Evolutionary conservation across 92 coral and sea anemone species (phyloP), one percentile per base, ranked within the genome.

Genomic region (Phymanthus crucifer): DNA sequence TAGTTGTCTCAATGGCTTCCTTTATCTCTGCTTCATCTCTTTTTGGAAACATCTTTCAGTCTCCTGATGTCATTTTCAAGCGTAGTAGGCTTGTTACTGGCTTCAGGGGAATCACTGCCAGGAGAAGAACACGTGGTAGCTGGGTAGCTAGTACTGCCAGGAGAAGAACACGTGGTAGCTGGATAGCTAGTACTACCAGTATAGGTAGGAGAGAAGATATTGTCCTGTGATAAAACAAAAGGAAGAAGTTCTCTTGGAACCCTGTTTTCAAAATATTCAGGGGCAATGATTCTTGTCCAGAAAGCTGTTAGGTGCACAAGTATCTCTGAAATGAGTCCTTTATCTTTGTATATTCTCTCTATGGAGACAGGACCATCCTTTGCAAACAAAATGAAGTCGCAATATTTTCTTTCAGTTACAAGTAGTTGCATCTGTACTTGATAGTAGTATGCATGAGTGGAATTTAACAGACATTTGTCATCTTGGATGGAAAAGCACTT

Each of bases 231-330:
- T 72, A 87, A 61, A 38, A 86, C 79, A 70, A 86, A 73, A 5
- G 91, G 94, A 21, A 66, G 72, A 38, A 86, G 85, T 40, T 80
- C 66, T 70, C 91, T 74, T 73, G 91, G 89, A 19, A 87, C 85
- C 73, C 91, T 77, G 89, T 77, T 90, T 85, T 87, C 90, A 61
- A 84, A 87, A 45, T 76, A 58, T 68, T 87, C 89, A 50, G 94
- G 94, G 4, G 89, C 91, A 56, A 90, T 72, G 16, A 87, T 87
- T 40, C 89, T 70, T 21, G 57, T 78, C 89, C 94, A 90, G 56
- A 90, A 81, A 32, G 91, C 87, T 66, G 89, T 72, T 32, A 87
- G 43, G 65, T 21, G 54, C 6, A 26, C 32, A 14, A 70, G 80
- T n/a, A 87, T 82, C 40, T 85, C 74, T 32, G 75, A 45, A 0